Conservation (phyloP, 2,888 invertebrate species). For the Temnothorax ravouxi region DNA sequence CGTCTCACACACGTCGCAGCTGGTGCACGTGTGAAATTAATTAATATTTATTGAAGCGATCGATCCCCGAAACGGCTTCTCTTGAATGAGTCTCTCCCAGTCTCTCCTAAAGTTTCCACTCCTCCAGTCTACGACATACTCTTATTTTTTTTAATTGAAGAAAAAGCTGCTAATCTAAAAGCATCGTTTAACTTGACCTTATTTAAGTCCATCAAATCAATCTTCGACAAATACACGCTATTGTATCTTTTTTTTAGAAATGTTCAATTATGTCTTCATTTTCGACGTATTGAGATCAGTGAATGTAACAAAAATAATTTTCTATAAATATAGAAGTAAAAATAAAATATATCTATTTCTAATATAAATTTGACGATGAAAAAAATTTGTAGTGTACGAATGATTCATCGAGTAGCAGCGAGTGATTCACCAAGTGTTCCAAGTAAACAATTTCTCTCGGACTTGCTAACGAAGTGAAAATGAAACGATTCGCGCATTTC, state of each 20-base stretch:
- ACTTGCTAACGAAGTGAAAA: conserved; percentile 17
- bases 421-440: not conserved
- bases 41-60: conserved; percentile 24
- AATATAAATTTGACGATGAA: not conserved
- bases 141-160: not conserved
- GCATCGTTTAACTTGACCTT: not conserved
- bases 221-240: not conserved
- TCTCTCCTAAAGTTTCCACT: not conserved
- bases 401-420: not conserved
- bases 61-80: not conserved
- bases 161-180: not conserved
- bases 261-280: not conserved
- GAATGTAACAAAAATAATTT: not conserved
- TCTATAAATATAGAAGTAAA: not conserved
- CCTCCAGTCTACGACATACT: not conserved
- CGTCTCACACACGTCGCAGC: not conserved
- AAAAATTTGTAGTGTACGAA: not conserved
- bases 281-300: not conserved
- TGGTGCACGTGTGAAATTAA: conserved; percentile 26
- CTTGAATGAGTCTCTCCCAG: not conserved
- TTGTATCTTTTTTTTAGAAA: not conserved
- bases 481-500: not conserved
- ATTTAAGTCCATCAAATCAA: not conserved
- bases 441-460: conserved; percentile 18
- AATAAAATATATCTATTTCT: not conserved